Base-by-base conservation (phyloP, 2,113 vertebrate genomes). In the Eclectus roratus region DNA sequence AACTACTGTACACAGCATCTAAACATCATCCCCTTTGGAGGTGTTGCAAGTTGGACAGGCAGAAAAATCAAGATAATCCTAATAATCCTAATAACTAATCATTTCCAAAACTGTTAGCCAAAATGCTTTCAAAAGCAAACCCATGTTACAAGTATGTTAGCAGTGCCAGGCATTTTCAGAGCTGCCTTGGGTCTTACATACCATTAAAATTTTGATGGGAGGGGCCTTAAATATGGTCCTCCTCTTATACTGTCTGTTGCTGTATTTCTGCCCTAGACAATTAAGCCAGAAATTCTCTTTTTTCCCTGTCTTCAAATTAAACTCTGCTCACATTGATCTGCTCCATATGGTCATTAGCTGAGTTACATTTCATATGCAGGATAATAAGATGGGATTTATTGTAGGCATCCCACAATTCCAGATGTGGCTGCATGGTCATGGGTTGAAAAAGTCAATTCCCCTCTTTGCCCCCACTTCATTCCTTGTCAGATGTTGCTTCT, bases 281-380 rank as follows among this genome's bases (percentile, higher is more conserved):
- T 96, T 91, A 96, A 91, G 66, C 37, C 85, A 97, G 79, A 91
- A 72, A 69, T 85, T 85, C 80, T 72, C 17, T 74, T 97, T 92
- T 78, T 6, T 0, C 0, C 33, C n/a, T 7, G 25, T 68, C 93
- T 93, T 97, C 77, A 89, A 96, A 96, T 96, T 76, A 90, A 87
- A 49, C 89, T 92, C 82, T 87, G 82, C 60, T 96, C 72, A 23
- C 66, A 83, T 93, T 94, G 87, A 77, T 91, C 91, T 96, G 91
- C 76, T 96, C 96, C 93, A 89, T 94, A 93, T 83, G 84, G 90
- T 96, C 92, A 93, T 97, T 97, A 96, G 82, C 49, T 88, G 60
- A 93, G 86, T 93, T 94, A 69, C 56, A 89, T 96, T 96, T 96
- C 60, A 82, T 58, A 77, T 60, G 27, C 52, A 80, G 95, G 87